Evolutionary conservation across 1,140 invertebrate genomes (phyloP).

Genomic region (Drosophila yakuba): DNA sequence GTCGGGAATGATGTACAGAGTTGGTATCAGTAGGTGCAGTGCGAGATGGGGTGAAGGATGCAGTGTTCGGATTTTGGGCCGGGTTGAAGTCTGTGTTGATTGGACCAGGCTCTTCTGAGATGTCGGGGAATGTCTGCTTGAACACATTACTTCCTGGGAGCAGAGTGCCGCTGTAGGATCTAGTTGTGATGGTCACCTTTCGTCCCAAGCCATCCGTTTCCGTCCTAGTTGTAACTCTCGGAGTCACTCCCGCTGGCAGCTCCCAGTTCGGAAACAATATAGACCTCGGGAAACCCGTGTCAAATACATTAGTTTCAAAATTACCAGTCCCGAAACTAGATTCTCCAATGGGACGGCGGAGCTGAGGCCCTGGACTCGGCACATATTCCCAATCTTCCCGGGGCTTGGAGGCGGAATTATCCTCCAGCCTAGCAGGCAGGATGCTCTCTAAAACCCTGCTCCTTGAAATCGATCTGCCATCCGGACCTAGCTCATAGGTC

Average conservation of each 20-base stretch:
- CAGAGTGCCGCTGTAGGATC: constrained; percentile 8
- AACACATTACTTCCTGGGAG: constrained; percentile 10
- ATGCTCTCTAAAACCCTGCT: neutral
- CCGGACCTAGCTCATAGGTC: constrained; percentile 47
- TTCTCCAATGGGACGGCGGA: neutral
- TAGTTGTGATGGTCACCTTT: constrained; percentile 47
- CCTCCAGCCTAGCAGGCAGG: neutral
- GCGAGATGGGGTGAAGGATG: neutral
- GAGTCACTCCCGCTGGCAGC: constrained; percentile 47
- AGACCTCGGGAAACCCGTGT: neutral
- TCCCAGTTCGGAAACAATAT: constrained; percentile 19
- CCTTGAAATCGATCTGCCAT: constrained; percentile 8
- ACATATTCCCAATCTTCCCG: constrained; percentile 57
- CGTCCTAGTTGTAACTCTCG: constrained; percentile 51
- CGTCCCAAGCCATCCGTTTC: constrained; percentile 44
- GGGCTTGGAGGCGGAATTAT: constrained; percentile 19
- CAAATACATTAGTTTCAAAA: constrained; percentile 26
- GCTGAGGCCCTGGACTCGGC: constrained; percentile 2
- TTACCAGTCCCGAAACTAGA: neutral
- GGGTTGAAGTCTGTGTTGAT: neutral
- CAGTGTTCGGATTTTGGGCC: neutral
- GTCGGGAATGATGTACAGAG: neutral
- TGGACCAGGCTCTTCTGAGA: constrained; percentile 4
- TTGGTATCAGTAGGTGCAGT: neutral
- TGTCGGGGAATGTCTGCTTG: constrained; percentile 15